Base-by-base conservation (phyloP, 2,797 vertebrate species). In the Falco biarmicus region DNA sequence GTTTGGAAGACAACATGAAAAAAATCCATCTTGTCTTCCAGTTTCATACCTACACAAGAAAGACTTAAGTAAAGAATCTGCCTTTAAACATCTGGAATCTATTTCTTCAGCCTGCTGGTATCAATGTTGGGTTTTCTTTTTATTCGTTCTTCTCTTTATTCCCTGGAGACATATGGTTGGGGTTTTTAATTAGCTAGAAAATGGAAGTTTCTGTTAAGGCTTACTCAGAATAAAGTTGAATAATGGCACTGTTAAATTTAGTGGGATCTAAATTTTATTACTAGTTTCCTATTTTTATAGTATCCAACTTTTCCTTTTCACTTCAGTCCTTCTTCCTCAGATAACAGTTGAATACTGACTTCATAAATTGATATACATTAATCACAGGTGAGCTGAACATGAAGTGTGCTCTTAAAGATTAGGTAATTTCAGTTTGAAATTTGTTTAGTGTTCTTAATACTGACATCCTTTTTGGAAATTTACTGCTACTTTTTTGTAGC, bases 11-110 rank as follows among this genome's bases (percentile, higher is more conserved):
- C 37, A 59, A 22, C 31, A 29, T 83, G 88, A 90, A 87, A 89
- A 53, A 15, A 81, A 70, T 95, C 61, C 71, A 85, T 11, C 24
- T 45, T 45, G 43, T 45, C 68, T 94, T 96, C 26, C 39, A 69
- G 29, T 74, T 95, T 92, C 68, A 83, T 94, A 95, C 86, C 90
- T 95, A 65, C 50, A 17, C 29, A 87, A 48, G 51, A 87, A 74
- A 61, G 32, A 48, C 59, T 57, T 57, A 70, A 47, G 81, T 63
- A 89, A 92, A 92, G 10, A 87, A 87, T 84, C 41, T 89, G 28
- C 18, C 69, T 87, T 70, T 93, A 74, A 54, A 92, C 89, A 95
- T 95, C 86, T 96, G 95, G 90, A 89, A 90, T 83, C 18, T 85
- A 19, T 96, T 96, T 90, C 53, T 94, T 85, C 32, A 43, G 31